Evolutionary conservation across 2,113 vertebrate species (phyloP), one percentile per base, ranked within the genome.

Genomic region (Pavo muticus): DNA sequence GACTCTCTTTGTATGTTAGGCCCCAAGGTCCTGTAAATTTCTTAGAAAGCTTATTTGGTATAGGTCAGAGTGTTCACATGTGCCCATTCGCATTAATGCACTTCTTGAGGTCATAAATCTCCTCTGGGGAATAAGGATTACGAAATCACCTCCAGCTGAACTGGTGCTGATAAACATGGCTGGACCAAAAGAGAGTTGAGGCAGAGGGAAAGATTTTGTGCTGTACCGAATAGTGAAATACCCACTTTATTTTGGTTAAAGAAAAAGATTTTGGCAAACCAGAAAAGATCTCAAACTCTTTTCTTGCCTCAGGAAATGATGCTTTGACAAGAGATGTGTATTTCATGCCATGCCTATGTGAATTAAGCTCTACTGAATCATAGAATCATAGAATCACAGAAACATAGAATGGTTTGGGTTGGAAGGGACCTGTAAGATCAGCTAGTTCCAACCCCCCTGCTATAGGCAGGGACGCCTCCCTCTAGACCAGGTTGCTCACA

Each of bases 101-200:
- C 11, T 14, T 10, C 13, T 1, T 63, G 40, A 72, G 21, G 45
- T 48, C 48, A 40, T 17, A 19, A 25, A 29, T 54, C 11, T 69
- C 18, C 21, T 56, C 54, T 21, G 30, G 39, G 40, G 69, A 81
- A 48, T 11, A 23, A 0, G 0, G 57, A n/a, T 18, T 52, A 8
- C 57, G 71, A 61, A 87, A 60, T n/a, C 42, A n/a, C 32, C 47
- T 89, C 45, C 63, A 87, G 6, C 23, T 86, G 44, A 78, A 73
- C 27, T 47, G 18, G 32, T 75, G 40, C 42, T 69, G 42, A 27
- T 74, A 68, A 59, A 63, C 6, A 19, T 14, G 9, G 78, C 20
- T 44, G 19, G 17, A 82, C 10, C 4, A 54, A 89, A 89, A 29
- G 5, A 40, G 21, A 50, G 37, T 20, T 11, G 35, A 64, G 19